Conservation (phyloP, 2,797 vertebrate species). For the Chloroceryle inda region DNA sequence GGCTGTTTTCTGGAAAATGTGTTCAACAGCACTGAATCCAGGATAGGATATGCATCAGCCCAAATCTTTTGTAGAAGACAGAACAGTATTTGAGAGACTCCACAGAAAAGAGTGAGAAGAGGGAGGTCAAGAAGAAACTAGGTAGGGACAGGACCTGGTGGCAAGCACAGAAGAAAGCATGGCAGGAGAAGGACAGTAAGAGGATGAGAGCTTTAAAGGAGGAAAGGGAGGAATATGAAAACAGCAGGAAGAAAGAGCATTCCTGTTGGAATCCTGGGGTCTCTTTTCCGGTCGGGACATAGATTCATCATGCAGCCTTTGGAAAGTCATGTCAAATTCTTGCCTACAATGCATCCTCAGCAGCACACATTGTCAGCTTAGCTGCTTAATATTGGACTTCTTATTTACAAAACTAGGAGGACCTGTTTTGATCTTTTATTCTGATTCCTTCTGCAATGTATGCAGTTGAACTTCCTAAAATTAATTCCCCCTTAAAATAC, state of each 20-base stretch:
- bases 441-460: background rate
- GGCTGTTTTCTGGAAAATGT: background rate
- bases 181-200: background rate
- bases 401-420: slow-evolving; percentile 50
- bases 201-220: background rate
- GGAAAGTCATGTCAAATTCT: slow-evolving; percentile 57
- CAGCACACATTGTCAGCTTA: slow-evolving; percentile 57
- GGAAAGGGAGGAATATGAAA: background rate
- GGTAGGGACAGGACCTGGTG: background rate
- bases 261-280: background rate
- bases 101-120: background rate
- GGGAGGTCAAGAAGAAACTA: background rate
- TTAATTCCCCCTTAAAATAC: slow-evolving; percentile 24
- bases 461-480: slow-evolving; percentile 4
- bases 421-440: slow-evolving; percentile 59
- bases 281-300: slow-evolving; percentile 36
- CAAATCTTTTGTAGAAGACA: background rate
- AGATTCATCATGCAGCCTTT: slow-evolving; percentile 52
- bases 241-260: background rate
- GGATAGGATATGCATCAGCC: background rate
- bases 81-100: background rate
- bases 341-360: slow-evolving; percentile 45
- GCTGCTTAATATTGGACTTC: slow-evolving; percentile 48
- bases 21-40: background rate
- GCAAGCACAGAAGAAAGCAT: background rate